phyloP scores from a whole-genome alignment of 2,797 vertebrate genomes.

The Tragopan temminckii region DNA sequence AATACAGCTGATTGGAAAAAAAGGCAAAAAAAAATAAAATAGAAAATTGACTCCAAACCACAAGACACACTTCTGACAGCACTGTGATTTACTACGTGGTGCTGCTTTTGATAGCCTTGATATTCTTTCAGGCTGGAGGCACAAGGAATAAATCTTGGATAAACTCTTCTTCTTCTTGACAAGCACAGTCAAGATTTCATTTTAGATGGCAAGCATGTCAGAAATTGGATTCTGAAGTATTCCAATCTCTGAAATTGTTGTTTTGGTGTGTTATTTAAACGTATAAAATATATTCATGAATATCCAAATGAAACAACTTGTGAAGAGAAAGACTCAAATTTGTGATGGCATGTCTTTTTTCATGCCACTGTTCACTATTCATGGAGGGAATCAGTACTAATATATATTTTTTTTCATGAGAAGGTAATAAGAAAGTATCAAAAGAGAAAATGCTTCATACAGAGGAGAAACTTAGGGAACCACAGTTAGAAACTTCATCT shows the following conservation, averaged over 20 bases:
- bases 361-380: not conserved
- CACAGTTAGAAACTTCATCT: not conserved
- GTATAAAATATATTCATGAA: not conserved
- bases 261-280: not conserved
- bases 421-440: not conserved
- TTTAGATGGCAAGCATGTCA: not conserved
- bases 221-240: not conserved
- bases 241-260: not conserved
- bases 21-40: not conserved
- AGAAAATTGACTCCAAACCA: not conserved
- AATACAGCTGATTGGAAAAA: not conserved
- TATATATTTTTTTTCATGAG: not conserved
- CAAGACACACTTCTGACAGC: not conserved
- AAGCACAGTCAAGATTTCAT: not conserved
- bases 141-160: not conserved
- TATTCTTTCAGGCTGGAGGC: not conserved
- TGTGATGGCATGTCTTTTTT: not conserved
- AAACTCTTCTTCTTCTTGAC: not conserved
- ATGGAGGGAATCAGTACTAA: not conserved
- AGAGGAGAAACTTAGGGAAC: not conserved
- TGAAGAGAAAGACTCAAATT: not conserved
- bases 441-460: not conserved
- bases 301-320: not conserved
- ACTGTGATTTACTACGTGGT: not conserved
- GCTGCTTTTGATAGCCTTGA: not conserved